Base-by-base conservation (phyloP, 2,888 invertebrate genomes). In the Pseudococcus jackbeardsleyi region DNA sequence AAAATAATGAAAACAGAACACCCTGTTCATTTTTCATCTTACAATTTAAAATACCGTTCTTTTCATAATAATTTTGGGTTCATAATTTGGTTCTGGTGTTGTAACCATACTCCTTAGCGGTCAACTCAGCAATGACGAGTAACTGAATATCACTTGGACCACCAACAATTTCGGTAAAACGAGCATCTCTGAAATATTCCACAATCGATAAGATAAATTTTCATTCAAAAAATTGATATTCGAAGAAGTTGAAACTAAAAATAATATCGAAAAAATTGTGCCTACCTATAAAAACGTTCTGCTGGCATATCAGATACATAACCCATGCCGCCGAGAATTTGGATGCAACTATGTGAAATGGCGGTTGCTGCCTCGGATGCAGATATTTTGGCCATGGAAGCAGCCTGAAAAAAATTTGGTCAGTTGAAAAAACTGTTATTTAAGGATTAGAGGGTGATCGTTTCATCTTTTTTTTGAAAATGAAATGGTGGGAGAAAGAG, bases 131-230 rank as follows among this genome's bases (percentile, higher is more conserved):
- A 89, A 96, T 93, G 0, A 96, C 93, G 15, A 95, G 92, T 90
- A 94, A 94, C 91, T 96, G 95, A 89, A 96, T 94, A 92, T 96
- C 96, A 17, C 94, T 95, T 12, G 95, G 95, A 2, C 96, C 96
- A 90, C 95, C 96, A 91, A 96, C 96, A 90, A 96, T 95, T 91
- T 96, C 95, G 0, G 96, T 96, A 86, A 96, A 95, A 89, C 96
- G 92, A 0, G 96, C 95, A 91, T 96, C 96, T 90, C 94, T 93
- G 91, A 84, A 89, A 33, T 33, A 33, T 33, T 33, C 26, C 26
- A 33, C 1, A 33, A 33, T 33, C 26, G 26, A 33, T 33, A 33
- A 89, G 17, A 19, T 15, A 26, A 79, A 0, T 39, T 26, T 2
- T 33, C 26, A 33, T 33, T 33, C 26, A 33, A 33, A 3, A 33